These are phyloP conservation scores for Myiozetetes cayanensis DNA, from an alignment of 2,113 vertebrate genomes.

Conservation along the genomic window DNA sequence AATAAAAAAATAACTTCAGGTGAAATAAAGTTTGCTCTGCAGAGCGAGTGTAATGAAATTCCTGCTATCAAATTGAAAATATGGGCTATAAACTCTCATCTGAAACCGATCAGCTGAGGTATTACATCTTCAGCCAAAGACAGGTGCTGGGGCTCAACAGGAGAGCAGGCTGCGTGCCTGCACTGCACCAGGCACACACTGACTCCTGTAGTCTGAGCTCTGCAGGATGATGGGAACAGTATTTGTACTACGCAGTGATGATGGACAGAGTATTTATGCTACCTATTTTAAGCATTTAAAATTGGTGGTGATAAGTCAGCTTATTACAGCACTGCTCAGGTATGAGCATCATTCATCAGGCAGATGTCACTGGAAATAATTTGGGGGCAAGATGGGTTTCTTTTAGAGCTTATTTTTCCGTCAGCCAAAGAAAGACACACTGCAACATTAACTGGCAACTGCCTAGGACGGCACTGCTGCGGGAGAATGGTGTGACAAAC, in stretches of 20 bases:
- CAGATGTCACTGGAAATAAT: not conserved
- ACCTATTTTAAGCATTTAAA: not conserved
- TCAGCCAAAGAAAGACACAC: not conserved
- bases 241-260: not conserved
- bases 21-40: slow-evolving; percentile 30
- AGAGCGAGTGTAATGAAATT: slow-evolving; percentile 27
- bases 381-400: not conserved
- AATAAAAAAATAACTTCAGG: slow-evolving; percentile 37
- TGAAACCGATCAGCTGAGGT: not conserved
- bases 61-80: not conserved
- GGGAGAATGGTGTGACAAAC: not conserved
- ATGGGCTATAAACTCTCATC: not conserved
- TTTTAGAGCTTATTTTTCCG: not conserved
- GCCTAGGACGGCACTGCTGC: not conserved
- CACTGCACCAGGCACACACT: not conserved
- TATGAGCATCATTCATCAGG: not conserved
- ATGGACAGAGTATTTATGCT: not conserved
- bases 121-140: not conserved
- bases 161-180: accelerated
- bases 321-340: not conserved
- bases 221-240: not conserved
- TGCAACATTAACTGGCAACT: not conserved
- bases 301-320: not conserved
- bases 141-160: not conserved
- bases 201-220: not conserved